These are phyloP conservation scores for Nycticorax nycticorax DNA, from an alignment of 2,113 vertebrate species.

Conservation along the genomic window DNA sequence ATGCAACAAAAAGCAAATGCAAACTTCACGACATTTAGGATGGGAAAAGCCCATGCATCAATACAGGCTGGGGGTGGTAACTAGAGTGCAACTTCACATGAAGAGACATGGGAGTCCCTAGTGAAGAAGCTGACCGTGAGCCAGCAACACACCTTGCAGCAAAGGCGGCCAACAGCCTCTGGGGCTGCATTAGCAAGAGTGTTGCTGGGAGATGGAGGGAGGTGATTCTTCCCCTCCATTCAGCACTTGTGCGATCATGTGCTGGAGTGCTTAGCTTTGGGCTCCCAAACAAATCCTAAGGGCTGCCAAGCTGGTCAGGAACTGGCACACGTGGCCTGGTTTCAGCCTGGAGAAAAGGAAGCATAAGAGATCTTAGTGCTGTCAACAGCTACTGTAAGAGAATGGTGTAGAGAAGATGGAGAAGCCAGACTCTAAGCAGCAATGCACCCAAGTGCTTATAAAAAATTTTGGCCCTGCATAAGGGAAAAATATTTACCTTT, in stretches of 20 bases:
- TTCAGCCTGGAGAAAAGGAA: background rate
- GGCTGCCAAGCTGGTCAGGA: background rate
- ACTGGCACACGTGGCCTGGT: background rate
- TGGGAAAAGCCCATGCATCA: background rate
- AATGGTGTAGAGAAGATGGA: background rate
- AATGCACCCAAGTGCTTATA: background rate
- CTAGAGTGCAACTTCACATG: background rate
- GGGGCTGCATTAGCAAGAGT: background rate
- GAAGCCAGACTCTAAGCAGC: background rate
- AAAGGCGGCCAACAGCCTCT: accelerated
- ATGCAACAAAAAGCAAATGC: background rate
- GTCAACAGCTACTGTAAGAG: background rate
- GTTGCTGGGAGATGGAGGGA: background rate
- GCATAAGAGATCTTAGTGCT: background rate
- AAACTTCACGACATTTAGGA: background rate
- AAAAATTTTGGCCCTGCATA: background rate
- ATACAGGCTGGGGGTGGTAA: background rate
- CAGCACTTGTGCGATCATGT: background rate
- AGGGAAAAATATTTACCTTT: background rate
- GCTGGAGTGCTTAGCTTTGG: background rate
- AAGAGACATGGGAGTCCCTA: background rate
- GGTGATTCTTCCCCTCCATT: background rate
- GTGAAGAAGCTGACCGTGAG: background rate
- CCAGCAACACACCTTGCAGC: background rate
- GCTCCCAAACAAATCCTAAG: background rate